phyloP scores from a whole-genome alignment of 2,888 invertebrate species.

The Pocota personata region DNA sequence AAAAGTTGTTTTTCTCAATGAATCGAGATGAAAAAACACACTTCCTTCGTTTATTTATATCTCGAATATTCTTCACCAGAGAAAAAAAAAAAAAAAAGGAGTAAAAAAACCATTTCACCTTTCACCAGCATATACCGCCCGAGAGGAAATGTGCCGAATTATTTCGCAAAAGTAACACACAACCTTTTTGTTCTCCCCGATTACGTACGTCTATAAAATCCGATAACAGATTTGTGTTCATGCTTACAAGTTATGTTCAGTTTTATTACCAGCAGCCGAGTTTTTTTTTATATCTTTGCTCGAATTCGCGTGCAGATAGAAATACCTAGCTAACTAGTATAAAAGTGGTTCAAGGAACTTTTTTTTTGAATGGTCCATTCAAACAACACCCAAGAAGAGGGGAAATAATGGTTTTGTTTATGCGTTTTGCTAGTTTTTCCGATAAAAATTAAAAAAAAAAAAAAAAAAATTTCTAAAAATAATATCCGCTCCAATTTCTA shows the following conservation, averaged over 20 bases:
- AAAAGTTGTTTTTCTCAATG: conserved; percentile 24
- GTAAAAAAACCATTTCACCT: conserved; percentile 20
- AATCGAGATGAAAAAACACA: neutral
- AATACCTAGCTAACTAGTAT: neutral
- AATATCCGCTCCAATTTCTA: conserved; percentile 35
- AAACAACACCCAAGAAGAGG: neutral
- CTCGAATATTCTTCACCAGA: neutral
- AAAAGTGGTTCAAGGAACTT: conserved; percentile 46
- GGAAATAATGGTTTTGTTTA: conserved; percentile 57
- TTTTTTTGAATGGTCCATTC: conserved; percentile 50
- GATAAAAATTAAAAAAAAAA: conserved; percentile 23
- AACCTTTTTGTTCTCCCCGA: conserved; percentile 15
- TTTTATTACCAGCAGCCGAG: conserved; percentile 46
- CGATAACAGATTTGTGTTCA: conserved; percentile 60
- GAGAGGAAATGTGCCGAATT: conserved; percentile 33
- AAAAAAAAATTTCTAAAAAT: conserved; percentile 23
- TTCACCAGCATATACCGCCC: conserved; percentile 16
- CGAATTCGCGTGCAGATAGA: conserved; percentile 16
- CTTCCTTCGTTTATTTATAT: conserved; percentile 18
- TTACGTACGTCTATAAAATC: conserved; percentile 26
- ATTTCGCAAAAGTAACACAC: neutral
- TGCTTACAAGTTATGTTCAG: conserved; percentile 47
- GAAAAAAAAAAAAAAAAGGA: neutral
- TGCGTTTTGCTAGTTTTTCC: conserved; percentile 32
- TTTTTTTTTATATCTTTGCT: conserved; percentile 12